Percentiles rank a stretch among this genome's conserved stretches.
Conservation (phyloP, 1,140 invertebrate species). For the Mizuhopecten yessoensis region DNA sequence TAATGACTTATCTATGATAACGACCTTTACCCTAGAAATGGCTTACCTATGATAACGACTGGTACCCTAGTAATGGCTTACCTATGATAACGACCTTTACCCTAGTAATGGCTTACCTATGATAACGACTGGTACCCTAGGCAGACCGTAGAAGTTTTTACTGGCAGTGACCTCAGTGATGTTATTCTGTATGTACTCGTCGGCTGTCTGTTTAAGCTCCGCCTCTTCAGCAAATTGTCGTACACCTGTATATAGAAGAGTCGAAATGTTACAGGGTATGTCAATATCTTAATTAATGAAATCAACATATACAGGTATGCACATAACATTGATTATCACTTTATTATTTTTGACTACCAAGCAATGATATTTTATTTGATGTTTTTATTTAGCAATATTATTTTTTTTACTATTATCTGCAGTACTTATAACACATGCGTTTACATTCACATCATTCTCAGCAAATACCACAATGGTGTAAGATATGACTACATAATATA, state of each 20-base stretch:
- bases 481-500: too few relatives aligned
- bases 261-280: neutral
- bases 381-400: neutral
- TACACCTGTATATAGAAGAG: slow-evolving; percentile 64
- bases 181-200: slow-evolving; percentile 89
- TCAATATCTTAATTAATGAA: neutral
- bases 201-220: slow-evolving; percentile 86
- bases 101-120: slow-evolving; percentile 70
- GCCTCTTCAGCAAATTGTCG: slow-evolving; percentile 83
- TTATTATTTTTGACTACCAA: neutral
- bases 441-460: neutral
- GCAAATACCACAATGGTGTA: too few relatives aligned
- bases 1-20: slow-evolving; percentile 76
- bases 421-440: neutral
- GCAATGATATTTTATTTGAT: neutral
- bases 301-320: neutral
- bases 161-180: slow-evolving; percentile 86
- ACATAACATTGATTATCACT: neutral
- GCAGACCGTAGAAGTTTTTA: slow-evolving; percentile 86
- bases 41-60: neutral
- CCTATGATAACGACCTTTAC: slow-evolving; percentile 82
- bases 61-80: slow-evolving; percentile 55
- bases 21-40: slow-evolving; percentile 86
- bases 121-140: slow-evolving; percentile 86
- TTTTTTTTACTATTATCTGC: too few relatives aligned